phyloP scores from a whole-genome alignment of 2,888 invertebrate genomes.

The Arctia plantaginis region DNA sequence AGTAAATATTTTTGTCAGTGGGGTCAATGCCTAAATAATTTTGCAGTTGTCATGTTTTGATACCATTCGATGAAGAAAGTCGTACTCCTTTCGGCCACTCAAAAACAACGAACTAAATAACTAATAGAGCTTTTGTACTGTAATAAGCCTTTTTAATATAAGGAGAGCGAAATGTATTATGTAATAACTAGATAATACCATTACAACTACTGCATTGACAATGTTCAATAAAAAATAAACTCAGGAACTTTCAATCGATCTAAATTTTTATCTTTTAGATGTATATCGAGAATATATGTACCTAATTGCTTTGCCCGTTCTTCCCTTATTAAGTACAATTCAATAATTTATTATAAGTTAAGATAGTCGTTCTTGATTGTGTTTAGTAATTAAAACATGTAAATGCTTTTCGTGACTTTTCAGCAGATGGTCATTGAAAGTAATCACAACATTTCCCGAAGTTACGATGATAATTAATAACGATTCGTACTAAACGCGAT shows the following conservation, averaged over 20 bases:
- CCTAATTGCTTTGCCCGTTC: slow-evolving; percentile 11
- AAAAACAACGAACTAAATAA: background rate
- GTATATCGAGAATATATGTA: slow-evolving; percentile 30
- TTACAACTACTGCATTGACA: background rate
- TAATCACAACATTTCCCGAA: background rate
- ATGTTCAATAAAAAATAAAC: slow-evolving; percentile 1
- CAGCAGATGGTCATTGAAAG: background rate
- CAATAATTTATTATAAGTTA: background rate
- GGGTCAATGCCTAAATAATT: background rate
- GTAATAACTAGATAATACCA: background rate
- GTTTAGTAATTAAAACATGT: background rate
- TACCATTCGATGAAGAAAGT: background rate
- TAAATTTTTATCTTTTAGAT: slow-evolving; percentile 17
- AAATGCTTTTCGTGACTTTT: background rate
- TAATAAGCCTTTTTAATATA: background rate
- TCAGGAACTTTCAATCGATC: slow-evolving; percentile 31
- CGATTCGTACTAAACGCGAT: background rate
- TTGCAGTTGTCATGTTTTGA: background rate
- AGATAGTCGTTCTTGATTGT: background rate
- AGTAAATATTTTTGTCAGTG: background rate
- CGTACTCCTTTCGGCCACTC: background rate
- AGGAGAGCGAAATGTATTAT: background rate
- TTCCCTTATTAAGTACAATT: background rate
- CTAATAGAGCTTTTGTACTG: background rate
- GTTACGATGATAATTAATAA: background rate